Evolutionary conservation across 2,797 vertebrate species (phyloP).

Genomic region (Phalanger gymnotis): DNA sequence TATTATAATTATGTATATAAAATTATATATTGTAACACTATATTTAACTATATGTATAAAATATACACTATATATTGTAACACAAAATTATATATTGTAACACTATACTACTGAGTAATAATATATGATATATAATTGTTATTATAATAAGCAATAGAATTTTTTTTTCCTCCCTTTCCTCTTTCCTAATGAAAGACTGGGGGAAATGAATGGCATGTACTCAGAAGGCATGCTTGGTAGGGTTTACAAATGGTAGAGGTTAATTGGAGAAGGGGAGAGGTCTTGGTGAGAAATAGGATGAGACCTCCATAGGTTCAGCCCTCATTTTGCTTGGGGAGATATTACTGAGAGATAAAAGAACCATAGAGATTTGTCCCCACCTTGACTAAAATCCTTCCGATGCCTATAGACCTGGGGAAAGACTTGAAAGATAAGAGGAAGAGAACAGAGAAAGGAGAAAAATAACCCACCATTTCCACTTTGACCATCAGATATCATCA

Average conservation of each 20-base stretch:
- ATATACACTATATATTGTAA: no score
- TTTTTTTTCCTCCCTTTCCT: not conserved
- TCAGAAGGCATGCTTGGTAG: not conserved
- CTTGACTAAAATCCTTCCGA: not conserved
- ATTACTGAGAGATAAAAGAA: not conserved
- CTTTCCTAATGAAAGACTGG: not conserved
- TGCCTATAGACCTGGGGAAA: not conserved
- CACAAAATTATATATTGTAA: not conserved
- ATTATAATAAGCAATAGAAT: not conserved
- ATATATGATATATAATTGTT: not conserved
- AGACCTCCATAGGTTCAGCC: not conserved
- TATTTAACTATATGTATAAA: not conserved
- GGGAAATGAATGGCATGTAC: not conserved
- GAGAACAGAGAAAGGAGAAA: not conserved
- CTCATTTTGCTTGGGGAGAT: not conserved
- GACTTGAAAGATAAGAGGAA: not conserved
- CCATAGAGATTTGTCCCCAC: not conserved
- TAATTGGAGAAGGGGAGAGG: not conserved
- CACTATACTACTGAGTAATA: not conserved
- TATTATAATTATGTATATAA: not conserved
- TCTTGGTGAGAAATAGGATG: not conserved
- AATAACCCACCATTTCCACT: not conserved
- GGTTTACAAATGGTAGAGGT: not conserved
- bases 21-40: not conserved
- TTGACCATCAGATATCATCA: not conserved